Percentiles rank a stretch among this genome's conserved stretches.
Evolutionary conservation across 2,888 invertebrate genomes (phyloP).

Genomic region (Cyclophora punctaria): DNA sequence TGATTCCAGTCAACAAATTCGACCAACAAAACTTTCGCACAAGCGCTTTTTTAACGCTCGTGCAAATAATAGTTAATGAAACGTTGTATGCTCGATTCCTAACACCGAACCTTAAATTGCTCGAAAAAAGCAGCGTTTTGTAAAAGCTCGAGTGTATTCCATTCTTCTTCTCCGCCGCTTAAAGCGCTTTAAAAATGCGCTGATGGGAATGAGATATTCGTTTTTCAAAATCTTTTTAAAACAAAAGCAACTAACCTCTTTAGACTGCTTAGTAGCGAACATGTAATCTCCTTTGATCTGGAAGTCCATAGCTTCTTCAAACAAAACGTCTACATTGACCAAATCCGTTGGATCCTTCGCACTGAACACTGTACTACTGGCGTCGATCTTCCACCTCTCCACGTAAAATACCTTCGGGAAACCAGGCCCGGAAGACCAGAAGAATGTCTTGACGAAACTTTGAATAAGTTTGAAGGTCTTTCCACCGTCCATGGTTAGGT

Average conservation of each 20-base stretch:
- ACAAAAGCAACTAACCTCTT: constrained; percentile 65
- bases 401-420: constrained; percentile 76
- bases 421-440: constrained; percentile 78
- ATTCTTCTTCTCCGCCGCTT: too few relatives aligned
- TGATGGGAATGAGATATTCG: too few relatives aligned
- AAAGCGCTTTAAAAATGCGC: too few relatives aligned
- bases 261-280: constrained; percentile 84
- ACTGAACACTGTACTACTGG: constrained; percentile 83
- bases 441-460: constrained; percentile 84
- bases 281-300: constrained; percentile 88
- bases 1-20: too few relatives aligned
- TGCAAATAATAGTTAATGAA: too few relatives aligned
- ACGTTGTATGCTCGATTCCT: too few relatives aligned
- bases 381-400: constrained; percentile 78
- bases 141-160: too few relatives aligned
- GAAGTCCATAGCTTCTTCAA: constrained; percentile 85
- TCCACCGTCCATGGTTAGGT: constrained; percentile 85
- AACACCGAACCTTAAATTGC: too few relatives aligned
- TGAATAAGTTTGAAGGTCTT: constrained; percentile 80
- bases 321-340: constrained; percentile 69
- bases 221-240: background rate
- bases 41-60: too few relatives aligned
- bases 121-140: too few relatives aligned
- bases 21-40: too few relatives aligned
- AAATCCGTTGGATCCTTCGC: constrained; percentile 67